Base-by-base conservation (phyloP, 2,113 vertebrate genomes). In the Symphodus melops region DNA sequence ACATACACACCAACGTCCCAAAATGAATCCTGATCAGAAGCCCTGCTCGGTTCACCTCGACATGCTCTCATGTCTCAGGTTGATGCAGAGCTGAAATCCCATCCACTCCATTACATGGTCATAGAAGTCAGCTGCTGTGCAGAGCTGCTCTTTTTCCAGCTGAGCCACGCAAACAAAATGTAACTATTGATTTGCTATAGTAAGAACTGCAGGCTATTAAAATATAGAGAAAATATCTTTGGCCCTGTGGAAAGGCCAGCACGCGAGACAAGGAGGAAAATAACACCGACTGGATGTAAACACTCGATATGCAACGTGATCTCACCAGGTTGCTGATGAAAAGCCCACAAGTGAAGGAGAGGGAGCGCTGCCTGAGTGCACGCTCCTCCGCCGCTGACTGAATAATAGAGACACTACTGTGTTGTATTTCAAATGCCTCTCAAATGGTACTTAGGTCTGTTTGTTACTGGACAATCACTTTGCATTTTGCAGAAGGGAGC, bases 141-240 rank as follows among this genome's bases (percentile, higher is more conserved):
- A 9, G 67, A 68, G 70, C 28, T 52, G 37, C 75, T 75, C 37
- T 44, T 66, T 74, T 60, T 21, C 68, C 51, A 8, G 16, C 81
- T 63, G 76, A 14, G 72, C 82, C 61, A 61, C 48, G 37, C 46
- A 61, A 65, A 84, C 81, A 67, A 66, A 86, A 84, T 75, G 56
- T 16, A 79, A 48, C 72, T 77, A 88, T 89, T 75, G 85, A 90
- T 91, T 79, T 68, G 81, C 82, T 57, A 37, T 48, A 20, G 75
- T 77, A 62, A 59, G 73, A 72, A 73, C 59, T 76, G 60, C 54
- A 33, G 2, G 61, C 77, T 74, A 62, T 75, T 85, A 71, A 84
- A 77, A 41, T 39, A n/a, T n/a, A n/a, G 25, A 73, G 66, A 86
- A 75, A 68, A 81, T 59, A 73, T 73, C 42, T 76, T 14, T 56